phyloP scores from a whole-genome alignment of 1,140 invertebrate genomes.

The Euborellia annulipes region DNA sequence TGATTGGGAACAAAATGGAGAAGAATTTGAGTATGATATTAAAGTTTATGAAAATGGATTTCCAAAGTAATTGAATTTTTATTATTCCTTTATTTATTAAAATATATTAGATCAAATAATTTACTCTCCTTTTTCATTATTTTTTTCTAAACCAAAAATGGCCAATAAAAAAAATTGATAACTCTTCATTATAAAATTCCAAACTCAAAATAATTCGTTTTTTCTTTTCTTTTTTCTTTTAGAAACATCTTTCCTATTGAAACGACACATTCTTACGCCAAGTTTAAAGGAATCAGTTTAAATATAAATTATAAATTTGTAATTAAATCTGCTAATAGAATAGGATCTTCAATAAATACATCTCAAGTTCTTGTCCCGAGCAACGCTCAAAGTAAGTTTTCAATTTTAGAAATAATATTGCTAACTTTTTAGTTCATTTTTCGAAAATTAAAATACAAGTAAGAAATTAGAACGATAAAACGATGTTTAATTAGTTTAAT shows the following conservation, averaged over 20 bases:
- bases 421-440: not conserved
- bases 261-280: conserved; percentile 33
- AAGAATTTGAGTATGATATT: conserved; percentile 29
- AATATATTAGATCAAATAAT: no score
- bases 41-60: conserved; percentile 25
- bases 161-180: no score
- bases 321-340: conserved; percentile 35
- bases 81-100: no score
- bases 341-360: conserved; percentile 35
- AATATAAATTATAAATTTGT: conserved; percentile 33
- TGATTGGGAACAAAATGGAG: conserved; percentile 39
- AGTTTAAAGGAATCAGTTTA: conserved; percentile 31
- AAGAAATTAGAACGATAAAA: not conserved
- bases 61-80: not conserved
- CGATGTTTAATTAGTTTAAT: not conserved
- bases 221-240: conserved; percentile 18
- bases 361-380: conserved; percentile 43
- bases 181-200: no score
- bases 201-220: no score
- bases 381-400: conserved; percentile 33
- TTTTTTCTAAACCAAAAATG: no score
- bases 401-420: not conserved
- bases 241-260: conserved; percentile 24
- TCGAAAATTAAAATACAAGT: not conserved
- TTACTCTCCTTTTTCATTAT: no score